Percentiles rank a stretch among this genome's conserved stretches.
phyloP scores from a whole-genome alignment of 2,113 vertebrate species.

The Setophaga coronata region DNA sequence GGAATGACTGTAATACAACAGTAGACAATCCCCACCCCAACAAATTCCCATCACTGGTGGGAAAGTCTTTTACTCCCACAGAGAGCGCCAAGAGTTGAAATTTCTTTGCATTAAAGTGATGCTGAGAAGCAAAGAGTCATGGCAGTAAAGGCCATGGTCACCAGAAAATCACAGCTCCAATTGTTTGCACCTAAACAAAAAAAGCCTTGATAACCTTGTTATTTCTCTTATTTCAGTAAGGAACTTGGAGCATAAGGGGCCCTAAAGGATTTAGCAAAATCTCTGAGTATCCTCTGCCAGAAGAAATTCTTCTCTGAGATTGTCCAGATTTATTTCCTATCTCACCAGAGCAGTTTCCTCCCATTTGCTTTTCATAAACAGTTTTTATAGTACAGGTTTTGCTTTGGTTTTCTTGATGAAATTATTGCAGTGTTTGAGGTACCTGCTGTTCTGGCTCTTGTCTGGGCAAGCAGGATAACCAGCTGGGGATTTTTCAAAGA shows the following conservation, averaged over 20 bases:
- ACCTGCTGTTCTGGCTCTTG: background rate
- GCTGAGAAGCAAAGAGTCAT: background rate
- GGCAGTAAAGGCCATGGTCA: background rate
- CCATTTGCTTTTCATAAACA: background rate
- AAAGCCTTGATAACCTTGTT: background rate
- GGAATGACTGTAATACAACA: background rate
- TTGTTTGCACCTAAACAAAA: background rate
- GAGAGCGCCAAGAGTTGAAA: background rate
- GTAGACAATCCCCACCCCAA: background rate
- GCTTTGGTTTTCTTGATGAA: background rate
- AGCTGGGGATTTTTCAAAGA: background rate
- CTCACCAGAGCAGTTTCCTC: background rate
- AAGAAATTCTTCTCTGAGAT: background rate
- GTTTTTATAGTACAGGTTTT: background rate
- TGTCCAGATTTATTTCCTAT: background rate
- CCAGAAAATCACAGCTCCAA: background rate
- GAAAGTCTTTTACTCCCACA: background rate
- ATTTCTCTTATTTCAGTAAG: background rate
- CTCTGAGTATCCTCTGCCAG: background rate
- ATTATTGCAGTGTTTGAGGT: background rate
- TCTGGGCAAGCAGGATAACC: background rate
- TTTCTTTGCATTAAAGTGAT: background rate
- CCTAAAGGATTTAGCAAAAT: background rate
- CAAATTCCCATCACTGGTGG: background rate
- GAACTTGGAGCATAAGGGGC: background rate